Conservation (phyloP, 2,113 vertebrate species). For the Hemibagrus wyckioides region DNA sequence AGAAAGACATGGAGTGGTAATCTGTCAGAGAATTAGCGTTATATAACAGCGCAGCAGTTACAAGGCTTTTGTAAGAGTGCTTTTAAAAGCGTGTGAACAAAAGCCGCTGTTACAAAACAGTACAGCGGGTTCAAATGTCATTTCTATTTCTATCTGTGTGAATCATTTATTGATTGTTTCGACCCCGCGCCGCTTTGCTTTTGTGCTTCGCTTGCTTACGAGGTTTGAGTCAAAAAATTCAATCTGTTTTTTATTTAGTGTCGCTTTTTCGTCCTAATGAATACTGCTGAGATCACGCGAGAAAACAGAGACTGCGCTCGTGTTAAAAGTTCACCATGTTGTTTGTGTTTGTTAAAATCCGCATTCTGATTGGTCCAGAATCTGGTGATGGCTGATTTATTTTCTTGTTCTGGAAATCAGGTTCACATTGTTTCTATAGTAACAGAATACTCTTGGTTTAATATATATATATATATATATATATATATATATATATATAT, state of each 20-base stretch:
- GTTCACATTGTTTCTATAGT: not conserved
- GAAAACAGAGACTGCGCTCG: not conserved
- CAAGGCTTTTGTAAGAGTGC: not conserved
- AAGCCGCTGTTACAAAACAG: not conserved
- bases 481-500: no score
- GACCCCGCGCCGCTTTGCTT: not conserved
- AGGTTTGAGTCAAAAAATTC: not conserved
- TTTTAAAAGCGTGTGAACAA: not conserved
- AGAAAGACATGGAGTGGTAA: not conserved
- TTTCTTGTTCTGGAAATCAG: not conserved
- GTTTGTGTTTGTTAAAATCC: not conserved
- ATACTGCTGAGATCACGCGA: not conserved
- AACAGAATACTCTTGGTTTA: not conserved
- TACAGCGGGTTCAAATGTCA: not conserved
- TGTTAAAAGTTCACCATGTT: not conserved
- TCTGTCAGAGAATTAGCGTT: not conserved
- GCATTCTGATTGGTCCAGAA: not conserved
- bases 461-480: no score
- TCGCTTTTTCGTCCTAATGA: not conserved
- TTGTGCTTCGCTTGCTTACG: not conserved
- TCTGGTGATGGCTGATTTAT: not conserved
- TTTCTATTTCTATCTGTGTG: not conserved
- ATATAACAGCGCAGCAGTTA: not conserved
- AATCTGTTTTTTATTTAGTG: not conserved
- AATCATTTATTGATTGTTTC: not conserved